phyloP scores from a whole-genome alignment of 2,113 vertebrate species.

The Hippolais icterina region DNA sequence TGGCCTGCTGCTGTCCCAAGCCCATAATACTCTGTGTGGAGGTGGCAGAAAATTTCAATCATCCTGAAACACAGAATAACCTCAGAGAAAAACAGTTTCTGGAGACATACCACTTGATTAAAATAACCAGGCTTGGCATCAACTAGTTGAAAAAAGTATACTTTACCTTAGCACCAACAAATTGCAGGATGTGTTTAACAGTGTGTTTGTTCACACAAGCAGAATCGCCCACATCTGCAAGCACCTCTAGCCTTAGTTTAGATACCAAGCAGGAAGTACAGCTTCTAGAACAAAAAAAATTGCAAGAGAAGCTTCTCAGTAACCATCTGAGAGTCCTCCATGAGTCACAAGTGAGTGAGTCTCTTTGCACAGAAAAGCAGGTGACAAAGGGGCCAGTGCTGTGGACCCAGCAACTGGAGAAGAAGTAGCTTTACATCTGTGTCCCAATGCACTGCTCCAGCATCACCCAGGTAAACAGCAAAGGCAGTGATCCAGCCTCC shows the following conservation, averaged over 20 bases:
- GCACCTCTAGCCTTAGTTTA: neutral
- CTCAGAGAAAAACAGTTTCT: neutral
- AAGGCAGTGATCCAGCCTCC: neutral
- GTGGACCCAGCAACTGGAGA: neutral
- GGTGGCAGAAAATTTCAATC: neutral
- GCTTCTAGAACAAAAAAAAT: neutral
- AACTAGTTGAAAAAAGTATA: neutral
- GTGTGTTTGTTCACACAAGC: neutral
- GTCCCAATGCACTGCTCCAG: neutral
- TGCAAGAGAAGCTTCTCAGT: neutral
- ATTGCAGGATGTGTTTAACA: neutral
- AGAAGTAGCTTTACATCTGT: neutral
- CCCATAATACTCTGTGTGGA: too few species aligned
- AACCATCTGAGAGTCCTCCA: neutral
- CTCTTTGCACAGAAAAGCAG: neutral
- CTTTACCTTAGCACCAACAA: neutral
- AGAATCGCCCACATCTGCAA: neutral
- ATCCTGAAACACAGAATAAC: neutral
- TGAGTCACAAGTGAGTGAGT: fast-evolving
- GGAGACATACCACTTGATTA: neutral
- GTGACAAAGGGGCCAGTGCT: neutral
- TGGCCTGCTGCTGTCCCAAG: neutral
- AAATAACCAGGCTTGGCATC: neutral
- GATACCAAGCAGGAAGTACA: neutral
- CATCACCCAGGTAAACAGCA: neutral